Conservation (phyloP, 2,797 vertebrate species). For the Sphenodon punctatus region DNA sequence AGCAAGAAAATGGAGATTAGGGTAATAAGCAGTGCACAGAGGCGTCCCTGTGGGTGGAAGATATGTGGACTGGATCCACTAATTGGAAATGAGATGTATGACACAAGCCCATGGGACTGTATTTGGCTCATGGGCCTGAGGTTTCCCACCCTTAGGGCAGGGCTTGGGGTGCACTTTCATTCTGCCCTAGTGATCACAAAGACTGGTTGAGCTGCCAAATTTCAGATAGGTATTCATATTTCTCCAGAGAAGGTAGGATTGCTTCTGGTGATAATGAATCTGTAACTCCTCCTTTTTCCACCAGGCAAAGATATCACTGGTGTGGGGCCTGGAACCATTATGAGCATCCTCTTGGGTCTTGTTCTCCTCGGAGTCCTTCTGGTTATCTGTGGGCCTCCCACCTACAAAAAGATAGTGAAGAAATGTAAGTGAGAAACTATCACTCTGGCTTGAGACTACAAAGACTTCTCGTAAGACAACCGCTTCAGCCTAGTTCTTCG, state of each 20-base stretch:
- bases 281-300: not conserved
- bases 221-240: rapidly evolving
- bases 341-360: slow-evolving; percentile 70
- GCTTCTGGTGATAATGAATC: rapidly evolving
- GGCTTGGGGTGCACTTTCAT: not conserved
- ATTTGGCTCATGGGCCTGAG: too few species aligned
- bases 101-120: too few species aligned
- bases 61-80: too few species aligned
- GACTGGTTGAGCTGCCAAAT: not conserved
- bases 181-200: rapidly evolving
- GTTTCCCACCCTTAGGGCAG: too few species aligned
- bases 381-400: slow-evolving; percentile 59
- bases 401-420: slow-evolving; percentile 71
- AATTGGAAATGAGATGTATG: too few species aligned
- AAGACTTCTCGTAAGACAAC: not conserved
- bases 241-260: not conserved
- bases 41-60: too few species aligned
- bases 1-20: too few species aligned
- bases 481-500: too few species aligned
- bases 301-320: slow-evolving; percentile 56
- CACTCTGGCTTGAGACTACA: not conserved
- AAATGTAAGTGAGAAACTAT: slow-evolving; percentile 65
- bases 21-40: too few species aligned
- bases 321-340: not conserved
- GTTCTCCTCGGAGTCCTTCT: slow-evolving; percentile 53